A percentile compares a stretch with the other conserved stretches of the same genome.
phyloP scores from a whole-genome alignment of 2,113 vertebrate genomes.

The Spea multiplicata region DNA sequence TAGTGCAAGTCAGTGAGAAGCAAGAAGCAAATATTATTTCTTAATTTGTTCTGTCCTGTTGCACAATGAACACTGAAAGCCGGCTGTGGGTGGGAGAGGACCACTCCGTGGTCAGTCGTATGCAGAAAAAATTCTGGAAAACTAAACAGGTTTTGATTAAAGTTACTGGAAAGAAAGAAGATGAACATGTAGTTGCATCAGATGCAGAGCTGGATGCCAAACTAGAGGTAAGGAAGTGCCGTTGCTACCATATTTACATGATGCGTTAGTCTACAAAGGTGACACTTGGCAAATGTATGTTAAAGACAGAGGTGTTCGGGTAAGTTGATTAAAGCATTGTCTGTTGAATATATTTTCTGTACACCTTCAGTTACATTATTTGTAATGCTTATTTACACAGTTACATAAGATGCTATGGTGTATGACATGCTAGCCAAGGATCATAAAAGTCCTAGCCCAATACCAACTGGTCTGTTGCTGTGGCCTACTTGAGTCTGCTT shows the following conservation, averaged over 20 bases:
- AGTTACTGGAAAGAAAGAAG: slow-evolving; percentile 83
- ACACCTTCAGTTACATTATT: too few species aligned
- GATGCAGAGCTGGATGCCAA: slow-evolving; percentile 80
- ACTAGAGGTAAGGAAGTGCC: slow-evolving; percentile 64
- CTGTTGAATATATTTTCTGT: too few species aligned
- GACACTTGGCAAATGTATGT: neutral
- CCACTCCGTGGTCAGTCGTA: slow-evolving; percentile 73
- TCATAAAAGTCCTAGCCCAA: too few species aligned
- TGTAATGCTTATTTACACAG: too few species aligned
- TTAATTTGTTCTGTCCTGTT: slow-evolving; percentile 52
- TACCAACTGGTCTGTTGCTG: too few species aligned
- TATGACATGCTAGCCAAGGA: too few species aligned
- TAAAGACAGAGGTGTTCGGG: neutral
- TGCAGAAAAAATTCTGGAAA: slow-evolving; percentile 85
- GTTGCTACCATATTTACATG: slow-evolving; percentile 10
- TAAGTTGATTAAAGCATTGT: too few species aligned
- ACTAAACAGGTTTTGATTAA: slow-evolving; percentile 78
- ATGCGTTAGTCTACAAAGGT: neutral
- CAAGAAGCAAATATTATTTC: neutral
- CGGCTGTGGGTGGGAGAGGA: slow-evolving; percentile 65
- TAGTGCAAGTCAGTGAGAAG: neutral
- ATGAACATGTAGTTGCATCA: slow-evolving; percentile 74
- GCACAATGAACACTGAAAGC: slow-evolving; percentile 65
- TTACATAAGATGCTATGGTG: too few species aligned
- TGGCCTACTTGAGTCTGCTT: too few species aligned